Percentiles rank a stretch among this genome's conserved stretches.
These are phyloP conservation scores for Xanthia togata DNA, from an alignment of 2,888 invertebrate genomes.

Conservation along the genomic window DNA sequence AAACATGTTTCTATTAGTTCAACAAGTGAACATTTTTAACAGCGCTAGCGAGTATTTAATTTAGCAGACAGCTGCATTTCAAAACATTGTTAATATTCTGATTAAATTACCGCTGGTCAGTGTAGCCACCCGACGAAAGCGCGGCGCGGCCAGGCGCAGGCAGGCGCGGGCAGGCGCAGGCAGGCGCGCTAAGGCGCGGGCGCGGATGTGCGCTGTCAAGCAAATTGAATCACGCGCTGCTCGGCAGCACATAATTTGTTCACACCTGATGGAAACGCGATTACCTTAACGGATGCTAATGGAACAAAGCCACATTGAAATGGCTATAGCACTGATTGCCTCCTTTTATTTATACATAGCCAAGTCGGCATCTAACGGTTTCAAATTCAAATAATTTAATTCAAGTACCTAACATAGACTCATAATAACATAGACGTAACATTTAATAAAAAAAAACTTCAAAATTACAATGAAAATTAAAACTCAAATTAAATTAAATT, in stretches of 20 bases:
- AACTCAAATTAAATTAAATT: too few species aligned
- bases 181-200: not conserved
- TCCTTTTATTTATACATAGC: too few species aligned
- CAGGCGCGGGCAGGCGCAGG: too few species aligned
- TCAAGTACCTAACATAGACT: too few species aligned
- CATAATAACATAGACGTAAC: too few species aligned
- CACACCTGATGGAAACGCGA: conserved; percentile 1
- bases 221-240: conserved; percentile 22
- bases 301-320: too few species aligned
- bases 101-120: conserved; percentile 18
- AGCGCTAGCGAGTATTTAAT: not conserved
- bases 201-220: not conserved
- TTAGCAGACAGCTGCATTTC: conserved; percentile 4
- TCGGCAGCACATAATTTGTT: not conserved
- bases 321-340: too few species aligned
- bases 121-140: not conserved
- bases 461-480: too few species aligned
- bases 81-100: conserved; percentile 12
- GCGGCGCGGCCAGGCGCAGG: not conserved
- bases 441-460: too few species aligned
- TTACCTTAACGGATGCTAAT: too few species aligned
- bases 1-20: not conserved
- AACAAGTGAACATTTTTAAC: not conserved
- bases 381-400: too few species aligned
- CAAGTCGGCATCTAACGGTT: too few species aligned